Percentiles rank a stretch among this genome's conserved stretches.
Conservation (phyloP, 2,113 vertebrate species). For the Notothenia coriiceps region DNA sequence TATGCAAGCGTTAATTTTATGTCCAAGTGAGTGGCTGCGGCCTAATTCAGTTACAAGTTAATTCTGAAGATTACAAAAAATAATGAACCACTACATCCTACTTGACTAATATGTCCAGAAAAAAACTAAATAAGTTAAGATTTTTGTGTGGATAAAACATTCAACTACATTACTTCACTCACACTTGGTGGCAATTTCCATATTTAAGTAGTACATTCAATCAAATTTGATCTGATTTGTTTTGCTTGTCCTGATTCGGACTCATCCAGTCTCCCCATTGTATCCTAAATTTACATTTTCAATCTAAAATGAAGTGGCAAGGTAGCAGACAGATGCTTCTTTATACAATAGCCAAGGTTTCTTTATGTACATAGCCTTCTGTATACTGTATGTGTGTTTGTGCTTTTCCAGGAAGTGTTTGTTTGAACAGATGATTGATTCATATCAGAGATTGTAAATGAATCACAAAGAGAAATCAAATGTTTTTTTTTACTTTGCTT, state of each 20-base stretch:
- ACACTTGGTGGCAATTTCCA: background rate
- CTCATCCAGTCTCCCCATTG: background rate
- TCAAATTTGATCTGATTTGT: no score
- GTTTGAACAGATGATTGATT: background rate
- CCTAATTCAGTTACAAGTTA: background rate
- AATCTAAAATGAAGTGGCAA: background rate
- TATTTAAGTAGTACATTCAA: background rate
- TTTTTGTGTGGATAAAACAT: background rate
- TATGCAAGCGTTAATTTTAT: no score
- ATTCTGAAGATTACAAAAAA: background rate
- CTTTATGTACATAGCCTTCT: background rate
- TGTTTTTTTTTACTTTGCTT: background rate
- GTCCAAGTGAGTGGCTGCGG: background rate
- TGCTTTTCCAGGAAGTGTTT: background rate
- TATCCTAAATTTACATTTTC: background rate
- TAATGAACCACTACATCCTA: background rate
- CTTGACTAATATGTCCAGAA: background rate
- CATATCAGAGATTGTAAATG: background rate
- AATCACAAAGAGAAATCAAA: background rate
- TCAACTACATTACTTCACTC: no score
- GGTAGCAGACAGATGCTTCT: background rate
- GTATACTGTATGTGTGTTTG: background rate
- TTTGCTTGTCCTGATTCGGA: background rate
- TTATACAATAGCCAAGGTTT: background rate
- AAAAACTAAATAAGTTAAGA: background rate